These are phyloP conservation scores for Polymixis flavicincta DNA, from an alignment of 2,888 invertebrate species.

Conservation along the genomic window DNA sequence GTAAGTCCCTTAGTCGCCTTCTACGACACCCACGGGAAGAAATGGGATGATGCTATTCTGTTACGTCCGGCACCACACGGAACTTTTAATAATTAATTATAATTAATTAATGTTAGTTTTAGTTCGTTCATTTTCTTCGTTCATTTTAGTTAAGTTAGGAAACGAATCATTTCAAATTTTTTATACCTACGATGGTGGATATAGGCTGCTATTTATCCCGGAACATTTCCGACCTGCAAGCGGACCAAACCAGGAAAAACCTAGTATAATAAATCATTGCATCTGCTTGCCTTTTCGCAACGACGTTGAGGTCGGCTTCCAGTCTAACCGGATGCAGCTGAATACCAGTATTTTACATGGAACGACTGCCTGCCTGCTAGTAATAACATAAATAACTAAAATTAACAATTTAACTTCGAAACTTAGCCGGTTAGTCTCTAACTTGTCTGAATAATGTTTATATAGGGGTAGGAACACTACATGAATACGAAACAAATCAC, in stretches of 20 bases:
- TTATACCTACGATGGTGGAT: too few species aligned
- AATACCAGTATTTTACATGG: background rate
- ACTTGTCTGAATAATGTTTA: background rate
- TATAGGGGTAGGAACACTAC: background rate
- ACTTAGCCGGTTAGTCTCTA: background rate
- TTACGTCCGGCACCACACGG: too few species aligned
- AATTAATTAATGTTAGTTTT: too few species aligned
- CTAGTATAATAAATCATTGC: background rate
- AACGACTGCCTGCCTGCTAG: too few species aligned
- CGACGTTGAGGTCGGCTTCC: background rate
- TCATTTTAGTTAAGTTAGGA: too few species aligned
- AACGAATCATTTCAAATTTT: too few species aligned
- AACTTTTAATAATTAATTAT: too few species aligned
- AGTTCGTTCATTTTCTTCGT: too few species aligned
- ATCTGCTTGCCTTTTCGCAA: background rate
- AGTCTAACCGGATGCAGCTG: background rate
- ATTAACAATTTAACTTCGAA: background rate
- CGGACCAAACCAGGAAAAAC: background rate
- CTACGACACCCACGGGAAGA: too few species aligned
- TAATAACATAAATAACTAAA: background rate
- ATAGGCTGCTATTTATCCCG: background rate
- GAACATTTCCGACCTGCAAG: background rate
- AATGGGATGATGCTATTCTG: too few species aligned
- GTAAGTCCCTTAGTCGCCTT: too few species aligned
- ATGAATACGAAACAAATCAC: slow-evolving; percentile 23